phyloP scores from a whole-genome alignment of 2,888 invertebrate genomes.

The Lochmaea crataegi region DNA sequence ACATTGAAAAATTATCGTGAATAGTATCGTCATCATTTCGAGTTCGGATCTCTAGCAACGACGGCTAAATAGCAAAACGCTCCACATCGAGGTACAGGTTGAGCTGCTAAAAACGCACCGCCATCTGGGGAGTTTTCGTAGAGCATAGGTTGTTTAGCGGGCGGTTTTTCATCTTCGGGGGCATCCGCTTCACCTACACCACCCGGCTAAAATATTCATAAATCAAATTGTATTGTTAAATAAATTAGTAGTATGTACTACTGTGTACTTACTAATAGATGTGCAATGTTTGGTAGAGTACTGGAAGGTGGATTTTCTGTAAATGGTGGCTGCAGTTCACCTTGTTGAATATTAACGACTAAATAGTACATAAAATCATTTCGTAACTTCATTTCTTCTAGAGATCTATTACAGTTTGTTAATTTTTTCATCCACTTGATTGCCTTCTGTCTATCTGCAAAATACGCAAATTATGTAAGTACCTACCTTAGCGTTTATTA shows the following conservation, averaged over 20 bases:
- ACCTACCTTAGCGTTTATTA: slow-evolving; percentile 8
- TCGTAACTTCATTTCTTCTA: slow-evolving; percentile 68
- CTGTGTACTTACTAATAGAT: slow-evolving; percentile 62
- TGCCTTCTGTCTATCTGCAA: slow-evolving; percentile 65
- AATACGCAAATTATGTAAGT: slow-evolving; percentile 19
- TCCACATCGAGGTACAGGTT: slow-evolving; percentile 70
- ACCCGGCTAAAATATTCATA: slow-evolving; percentile 58
- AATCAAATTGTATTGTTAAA: background rate
- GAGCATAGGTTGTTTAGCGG: slow-evolving; percentile 61
- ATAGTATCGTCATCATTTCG: background rate
- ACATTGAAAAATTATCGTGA: background rate
- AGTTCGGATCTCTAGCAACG: slow-evolving; percentile 57
- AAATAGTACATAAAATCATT: slow-evolving; percentile 70
- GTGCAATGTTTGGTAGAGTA: slow-evolving; percentile 63
- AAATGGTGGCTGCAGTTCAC: slow-evolving; percentile 67
- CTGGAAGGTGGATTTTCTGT: slow-evolving; percentile 66
- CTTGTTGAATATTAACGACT: slow-evolving; percentile 65
- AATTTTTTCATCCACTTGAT: slow-evolving; percentile 68
- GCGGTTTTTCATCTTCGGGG: slow-evolving; percentile 41
- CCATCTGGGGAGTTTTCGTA: slow-evolving; percentile 70
- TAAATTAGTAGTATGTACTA: background rate
- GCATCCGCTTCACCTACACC: slow-evolving; percentile 53
- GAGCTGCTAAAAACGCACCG: slow-evolving; percentile 69
- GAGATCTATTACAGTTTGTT: slow-evolving; percentile 62
- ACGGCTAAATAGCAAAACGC: slow-evolving; percentile 72